These are phyloP conservation scores for Chrysolina oricalcia DNA, from an alignment of 2,888 invertebrate species.

Conservation along the genomic window DNA sequence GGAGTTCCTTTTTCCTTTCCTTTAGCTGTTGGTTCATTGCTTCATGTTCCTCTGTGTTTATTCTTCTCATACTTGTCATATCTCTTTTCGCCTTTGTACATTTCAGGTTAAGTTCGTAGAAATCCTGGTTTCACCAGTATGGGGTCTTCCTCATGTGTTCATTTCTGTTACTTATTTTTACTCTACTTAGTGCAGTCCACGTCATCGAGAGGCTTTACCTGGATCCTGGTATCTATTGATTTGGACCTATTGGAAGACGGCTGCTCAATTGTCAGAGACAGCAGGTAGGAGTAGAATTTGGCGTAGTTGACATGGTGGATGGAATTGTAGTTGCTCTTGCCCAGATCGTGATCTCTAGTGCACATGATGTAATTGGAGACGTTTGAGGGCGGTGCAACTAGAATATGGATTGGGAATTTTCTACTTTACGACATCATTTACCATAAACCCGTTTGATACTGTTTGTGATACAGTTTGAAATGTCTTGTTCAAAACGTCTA, in stretches of 20 bases:
- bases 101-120: background rate
- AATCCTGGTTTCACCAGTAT: too few species aligned
- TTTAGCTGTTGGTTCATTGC: too few species aligned
- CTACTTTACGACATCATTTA: too few species aligned
- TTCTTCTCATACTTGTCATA: background rate
- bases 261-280: conserved; percentile 80
- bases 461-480: too few species aligned
- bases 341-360: conserved; percentile 84
- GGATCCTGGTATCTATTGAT: conserved; percentile 77
- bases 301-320: conserved; percentile 94
- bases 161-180: background rate
- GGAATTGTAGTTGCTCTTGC: conserved; percentile 92
- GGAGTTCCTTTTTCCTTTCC: too few species aligned
- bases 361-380: conserved; percentile 91
- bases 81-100: background rate
- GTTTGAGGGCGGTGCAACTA: too few species aligned
- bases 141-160: too few species aligned
- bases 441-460: too few species aligned
- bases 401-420: too few species aligned
- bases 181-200: background rate
- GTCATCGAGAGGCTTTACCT: conserved; percentile 85
- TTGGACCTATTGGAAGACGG: conserved; percentile 73
- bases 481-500: too few species aligned
- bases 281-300: conserved; percentile 86
- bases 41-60: too few species aligned